Evolutionary conservation across 2,797 vertebrate genomes (phyloP).

Genomic region (Phataginus tetradactyla): DNA sequence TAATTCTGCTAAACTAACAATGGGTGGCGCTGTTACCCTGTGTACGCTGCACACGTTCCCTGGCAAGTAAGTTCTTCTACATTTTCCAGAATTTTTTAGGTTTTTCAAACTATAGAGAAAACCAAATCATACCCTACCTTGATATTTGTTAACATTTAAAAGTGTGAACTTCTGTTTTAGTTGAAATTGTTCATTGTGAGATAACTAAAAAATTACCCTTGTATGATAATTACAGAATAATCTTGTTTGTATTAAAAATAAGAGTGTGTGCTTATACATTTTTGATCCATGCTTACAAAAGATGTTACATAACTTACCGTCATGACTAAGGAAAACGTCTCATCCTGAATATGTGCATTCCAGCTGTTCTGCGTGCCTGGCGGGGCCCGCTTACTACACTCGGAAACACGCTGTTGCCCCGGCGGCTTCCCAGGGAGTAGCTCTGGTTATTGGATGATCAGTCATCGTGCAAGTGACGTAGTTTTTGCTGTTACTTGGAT

Average conservation of each 20-base stretch:
- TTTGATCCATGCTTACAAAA: neutral
- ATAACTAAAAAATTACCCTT: neutral
- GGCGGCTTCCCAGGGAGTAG: fast-evolving
- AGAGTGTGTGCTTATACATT: fast-evolving
- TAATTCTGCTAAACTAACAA: fast-evolving
- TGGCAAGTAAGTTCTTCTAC: fast-evolving
- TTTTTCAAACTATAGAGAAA: neutral
- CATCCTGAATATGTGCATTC: fast-evolving
- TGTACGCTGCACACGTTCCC: too few relatives aligned
- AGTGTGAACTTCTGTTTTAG: neutral
- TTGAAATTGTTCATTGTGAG: neutral
- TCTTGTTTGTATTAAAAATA: neutral
- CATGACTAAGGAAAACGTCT: neutral
- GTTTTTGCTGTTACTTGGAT: neutral
- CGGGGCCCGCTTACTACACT: fast-evolving
- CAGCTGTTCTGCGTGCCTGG: neutral
- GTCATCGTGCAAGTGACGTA: fast-evolving
- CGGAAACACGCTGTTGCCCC: fast-evolving
- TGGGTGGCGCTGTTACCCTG: conserved; percentile 33
- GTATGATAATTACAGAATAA: too few relatives aligned
- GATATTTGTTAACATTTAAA: neutral
- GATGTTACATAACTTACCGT: neutral
- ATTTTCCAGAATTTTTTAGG: neutral
- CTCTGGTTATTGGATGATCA: fast-evolving
- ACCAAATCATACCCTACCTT: too few relatives aligned